Evolutionary conservation across 2,888 invertebrate genomes (phyloP), one percentile per base, ranked within the genome.

Genomic region (Tenthredo livida): DNA sequence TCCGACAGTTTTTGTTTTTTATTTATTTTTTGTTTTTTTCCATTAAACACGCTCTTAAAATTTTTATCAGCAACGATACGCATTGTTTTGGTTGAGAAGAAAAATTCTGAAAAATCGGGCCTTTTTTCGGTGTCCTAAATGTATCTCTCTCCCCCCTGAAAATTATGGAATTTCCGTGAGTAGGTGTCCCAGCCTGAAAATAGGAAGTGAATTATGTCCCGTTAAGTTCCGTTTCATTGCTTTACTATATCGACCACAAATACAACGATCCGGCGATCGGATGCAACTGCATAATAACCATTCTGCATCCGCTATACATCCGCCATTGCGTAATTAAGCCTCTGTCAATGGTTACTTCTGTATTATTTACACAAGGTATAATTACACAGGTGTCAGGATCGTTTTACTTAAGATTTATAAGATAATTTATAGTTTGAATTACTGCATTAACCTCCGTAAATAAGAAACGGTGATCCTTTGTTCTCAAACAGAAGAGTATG

Each of bases 331-430:
- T 73, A 73, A 40, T 73, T n/a, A 73, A 73, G 40, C 21, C 72
- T 43, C 12, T 73, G 40, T 15, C 25, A 73, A 73, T 73, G 72
- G 72, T 73, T 54, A 77, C 50, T 77, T 29, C 17, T 50, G 29
- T 67, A 47, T 47, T 47, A 25, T 47, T 17, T 54, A 77, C 17
- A 77, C 17, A 29, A 17, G 50, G 29, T 17, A 47, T 50, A 77
- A 77, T 77, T 77, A 54, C 50, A 50, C 50, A 29, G 50, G 47
- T 54, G 50, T 25, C 50, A 50, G 77, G 50, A 77, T 77, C 77
- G 77, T 77, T 47, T 77, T 77, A 77, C 47, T 37, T 12, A 54
- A 77, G 77, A 77, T 50, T 77, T 77, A 77, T 77, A 50, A 77
- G 77, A 54, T 77, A 54, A 77, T 50, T 77, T 50, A 54, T 77